Evolutionary conservation across 1,140 invertebrate species (phyloP).

Genomic region (Drosophila virilis): DNA sequence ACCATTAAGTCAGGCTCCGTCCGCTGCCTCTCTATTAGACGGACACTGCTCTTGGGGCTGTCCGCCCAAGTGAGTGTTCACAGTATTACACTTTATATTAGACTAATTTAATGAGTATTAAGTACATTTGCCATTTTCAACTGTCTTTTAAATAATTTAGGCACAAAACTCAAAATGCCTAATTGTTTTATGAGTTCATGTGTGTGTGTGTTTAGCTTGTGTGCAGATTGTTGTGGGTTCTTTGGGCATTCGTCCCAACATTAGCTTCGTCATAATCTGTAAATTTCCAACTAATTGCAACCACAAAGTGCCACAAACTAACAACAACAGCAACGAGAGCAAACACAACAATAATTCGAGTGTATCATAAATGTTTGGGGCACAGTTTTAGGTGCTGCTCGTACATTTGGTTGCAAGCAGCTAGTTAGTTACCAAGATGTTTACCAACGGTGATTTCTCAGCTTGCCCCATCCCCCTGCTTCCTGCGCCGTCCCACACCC

Average conservation of each 20-base stretch:
- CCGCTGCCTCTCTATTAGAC: no score
- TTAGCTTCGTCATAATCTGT: conserved; percentile 42
- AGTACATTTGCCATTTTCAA: conserved; percentile 6
- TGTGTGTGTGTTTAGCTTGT: neutral
- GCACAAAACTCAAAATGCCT: conserved; percentile 17
- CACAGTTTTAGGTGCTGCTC: conserved; percentile 10
- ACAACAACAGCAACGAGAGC: conserved; percentile 1
- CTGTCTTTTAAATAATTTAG: conserved; percentile 22
- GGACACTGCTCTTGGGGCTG: no score
- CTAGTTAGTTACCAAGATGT: conserved; percentile 8
- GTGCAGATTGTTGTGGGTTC: neutral
- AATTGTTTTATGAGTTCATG: conserved; percentile 1
- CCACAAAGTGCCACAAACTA: conserved; percentile 14
- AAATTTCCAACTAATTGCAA: conserved; percentile 69
- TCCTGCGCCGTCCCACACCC: neutral
- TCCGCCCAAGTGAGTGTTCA: no score
- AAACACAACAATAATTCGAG: neutral
- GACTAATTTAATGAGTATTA: no score
- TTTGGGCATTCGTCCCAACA: conserved; percentile 1
- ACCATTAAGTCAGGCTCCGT: no score
- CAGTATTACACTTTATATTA: no score
- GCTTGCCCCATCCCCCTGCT: neutral
- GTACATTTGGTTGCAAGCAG: conserved; percentile 7
- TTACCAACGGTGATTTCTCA: neutral
- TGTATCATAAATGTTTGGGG: conserved; percentile 16